These are phyloP conservation scores for Gallinago paraguaiae DNA, from an alignment of 2,113 vertebrate genomes.

Conservation along the genomic window DNA sequence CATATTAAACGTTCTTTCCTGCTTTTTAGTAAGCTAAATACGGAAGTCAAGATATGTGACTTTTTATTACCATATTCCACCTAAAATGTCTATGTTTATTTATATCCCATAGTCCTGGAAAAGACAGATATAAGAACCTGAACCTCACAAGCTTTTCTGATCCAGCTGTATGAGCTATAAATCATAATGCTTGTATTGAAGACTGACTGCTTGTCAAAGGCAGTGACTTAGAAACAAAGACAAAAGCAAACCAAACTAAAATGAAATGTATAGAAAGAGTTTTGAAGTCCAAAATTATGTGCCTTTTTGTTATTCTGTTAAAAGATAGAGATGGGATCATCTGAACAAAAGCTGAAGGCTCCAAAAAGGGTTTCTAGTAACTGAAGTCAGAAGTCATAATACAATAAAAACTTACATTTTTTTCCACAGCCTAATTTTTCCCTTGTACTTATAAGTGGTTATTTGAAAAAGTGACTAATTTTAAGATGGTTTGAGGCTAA, in stretches of 20 bases:
- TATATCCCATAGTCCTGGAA: slow-evolving; percentile 4
- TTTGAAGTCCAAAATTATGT: background rate
- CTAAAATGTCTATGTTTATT: slow-evolving; percentile 58
- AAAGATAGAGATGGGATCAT: background rate
- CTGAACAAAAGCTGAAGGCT: background rate
- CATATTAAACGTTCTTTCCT: slow-evolving; percentile 28
- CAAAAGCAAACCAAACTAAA: background rate
- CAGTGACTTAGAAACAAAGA: slow-evolving; percentile 7
- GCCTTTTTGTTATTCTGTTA: background rate
- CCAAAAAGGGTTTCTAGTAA: background rate
- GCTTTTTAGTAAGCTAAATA: slow-evolving; percentile 45
- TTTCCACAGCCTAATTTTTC: background rate
- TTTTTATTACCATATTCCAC: slow-evolving; percentile 39
- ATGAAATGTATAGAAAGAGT: background rate
- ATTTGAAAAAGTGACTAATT: background rate
- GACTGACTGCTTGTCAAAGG: slow-evolving; percentile 37
- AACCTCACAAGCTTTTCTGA: background rate
- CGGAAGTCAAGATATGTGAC: slow-evolving; percentile 25
- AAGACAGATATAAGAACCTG: slow-evolving; percentile 42
- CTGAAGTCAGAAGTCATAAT: background rate
- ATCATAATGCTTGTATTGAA: slow-evolving; percentile 20
- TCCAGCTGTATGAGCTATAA: background rate
- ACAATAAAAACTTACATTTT: background rate
- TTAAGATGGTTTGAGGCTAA: background rate
- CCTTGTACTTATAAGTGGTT: background rate